Base-by-base conservation (phyloP, 2,888 invertebrate genomes). In the Malacosoma neustria region DNA sequence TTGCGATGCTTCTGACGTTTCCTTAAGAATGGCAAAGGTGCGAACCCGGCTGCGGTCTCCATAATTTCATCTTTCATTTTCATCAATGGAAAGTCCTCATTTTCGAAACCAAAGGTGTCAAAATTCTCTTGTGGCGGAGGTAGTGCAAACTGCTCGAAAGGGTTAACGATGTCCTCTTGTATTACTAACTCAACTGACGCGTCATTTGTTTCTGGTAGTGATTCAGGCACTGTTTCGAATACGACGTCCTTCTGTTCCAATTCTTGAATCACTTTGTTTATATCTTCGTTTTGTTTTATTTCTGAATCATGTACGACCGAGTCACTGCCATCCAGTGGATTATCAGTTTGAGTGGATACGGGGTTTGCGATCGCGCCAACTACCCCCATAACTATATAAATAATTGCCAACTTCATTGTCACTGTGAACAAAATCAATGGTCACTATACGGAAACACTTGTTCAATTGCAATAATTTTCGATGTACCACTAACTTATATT, bases 31-130 rank as follows among this genome's bases (percentile, higher is more conserved):
- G 81, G 72, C 6, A 70, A 49, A 1, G 79, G 81, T 1, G 65
- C 59, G 33, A 79, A 81, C 4, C 82, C 77, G 7, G 70, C 75
- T 1, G 80, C 81, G 0, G 77, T 70, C 11, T 74, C 72, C 79
- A 84, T 77, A 22, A 77, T 71, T 58, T 82, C 81, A 35, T 67
- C 65, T 34, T 72, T 55, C 37, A 73, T 51, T 33, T 55, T 67
- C 29, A 59, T 49, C 5, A 60, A 38, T 11, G 68, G 37, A 41
- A 61, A 61, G 32, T 57, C 46, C 14, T 61, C 55, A 29, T 56
- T 49, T 36, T 63, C 45, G 30, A 54, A 39, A 32, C 47, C 44
- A 9, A 49, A 43, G 1, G 45, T 13, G 35, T 38, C 33, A 13
- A 51, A 15, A 11, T 43, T 41, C 13, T 43, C 41, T 13, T 46